Percentiles rank a stretch among this genome's conserved stretches.
These are phyloP conservation scores for Pseudopleuronectes americanus DNA, from an alignment of 2,797 vertebrate genomes.

Conservation along the genomic window DNA sequence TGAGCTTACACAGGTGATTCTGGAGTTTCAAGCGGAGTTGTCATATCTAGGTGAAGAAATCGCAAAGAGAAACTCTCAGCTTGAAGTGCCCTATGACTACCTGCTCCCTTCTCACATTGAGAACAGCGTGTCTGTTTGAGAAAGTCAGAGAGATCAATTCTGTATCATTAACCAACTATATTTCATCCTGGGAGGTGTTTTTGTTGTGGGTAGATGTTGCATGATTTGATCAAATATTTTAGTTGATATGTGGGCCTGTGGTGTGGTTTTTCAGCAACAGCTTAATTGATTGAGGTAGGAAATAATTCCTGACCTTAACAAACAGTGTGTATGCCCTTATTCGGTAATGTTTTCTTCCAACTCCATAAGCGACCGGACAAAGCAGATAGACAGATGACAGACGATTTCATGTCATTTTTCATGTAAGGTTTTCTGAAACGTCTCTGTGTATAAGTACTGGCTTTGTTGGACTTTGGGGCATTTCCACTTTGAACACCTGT, in stretches of 20 bases:
- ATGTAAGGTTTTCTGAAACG: no score
- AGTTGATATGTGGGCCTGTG: neutral
- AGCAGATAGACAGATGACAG: no score
- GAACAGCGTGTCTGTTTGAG: conserved; percentile 54
- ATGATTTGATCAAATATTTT: no score
- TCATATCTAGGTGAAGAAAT: conserved; percentile 69
- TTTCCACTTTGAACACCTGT: no score
- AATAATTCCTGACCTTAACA: no score
- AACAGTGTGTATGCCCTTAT: no score
- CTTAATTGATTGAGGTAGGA: no score
- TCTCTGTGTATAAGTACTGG: no score
- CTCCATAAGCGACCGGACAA: no score
- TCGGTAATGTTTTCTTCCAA: no score
- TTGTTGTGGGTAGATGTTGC: neutral
- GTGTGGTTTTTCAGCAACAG: neutral
- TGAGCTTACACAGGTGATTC: conserved; percentile 60
- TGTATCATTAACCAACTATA: neutral
- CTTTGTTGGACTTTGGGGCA: no score
- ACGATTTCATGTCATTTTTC: no score
- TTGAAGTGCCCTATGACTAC: conserved; percentile 74
- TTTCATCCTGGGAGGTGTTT: neutral
- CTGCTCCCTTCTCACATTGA: conserved; percentile 50
- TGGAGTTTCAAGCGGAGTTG: conserved; percentile 72
- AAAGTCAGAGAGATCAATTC: neutral
- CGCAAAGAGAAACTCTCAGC: conserved; percentile 66